Evolutionary conservation across 2,113 vertebrate species (phyloP), one percentile per base, ranked within the genome.

Genomic region (Sander vitreus): DNA sequence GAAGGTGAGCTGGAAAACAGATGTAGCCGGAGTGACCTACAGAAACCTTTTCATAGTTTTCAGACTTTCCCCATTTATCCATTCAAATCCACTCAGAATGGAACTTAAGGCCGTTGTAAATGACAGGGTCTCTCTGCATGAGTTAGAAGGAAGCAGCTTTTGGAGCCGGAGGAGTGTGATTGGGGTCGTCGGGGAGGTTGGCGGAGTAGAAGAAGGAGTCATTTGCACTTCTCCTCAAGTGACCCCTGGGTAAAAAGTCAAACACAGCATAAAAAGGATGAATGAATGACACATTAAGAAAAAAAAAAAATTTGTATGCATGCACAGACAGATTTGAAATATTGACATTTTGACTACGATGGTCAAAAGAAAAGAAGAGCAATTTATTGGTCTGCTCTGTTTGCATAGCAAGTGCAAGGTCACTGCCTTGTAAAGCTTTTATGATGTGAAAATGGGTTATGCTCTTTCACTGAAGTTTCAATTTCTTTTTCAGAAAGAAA

Each of bases 1-100:
- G 0, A 85, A 86, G 80, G 85, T 83, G 82, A 91, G 74, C 81
- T 64, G 64, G 62, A 93, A 89, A 69, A 88, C 77, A 89, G 73
- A 88, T 88, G 83, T 91, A 81, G 75, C 59, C 1, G 0, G 65
- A 47, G 64, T 81, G 86, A 91, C 86, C 84, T 73, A 21, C 67
- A 64, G 74, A 74, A 77, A 83, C 85, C 80, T 85, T 81, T 86
- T 82, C 89, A 87, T 69, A 77, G 75, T 74, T 87, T 88, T 81
- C 66, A 77, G 70, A 80, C 81, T 85, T 85, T 88, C 62, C 83
- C 72, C 72, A 83, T 90, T 80, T 67, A 85, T 83, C 83, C 85
- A 72, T 81, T 87, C 60, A 89, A 86, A 86, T 89, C 84, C 76
- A 87, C 70, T 92, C 83, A 78, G 75, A 73, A 80, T 50, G 69